Evolutionary conservation across 2,113 vertebrate species (phyloP), one percentile per base, ranked within the genome.

Genomic region (Oceanites oceanicus): DNA sequence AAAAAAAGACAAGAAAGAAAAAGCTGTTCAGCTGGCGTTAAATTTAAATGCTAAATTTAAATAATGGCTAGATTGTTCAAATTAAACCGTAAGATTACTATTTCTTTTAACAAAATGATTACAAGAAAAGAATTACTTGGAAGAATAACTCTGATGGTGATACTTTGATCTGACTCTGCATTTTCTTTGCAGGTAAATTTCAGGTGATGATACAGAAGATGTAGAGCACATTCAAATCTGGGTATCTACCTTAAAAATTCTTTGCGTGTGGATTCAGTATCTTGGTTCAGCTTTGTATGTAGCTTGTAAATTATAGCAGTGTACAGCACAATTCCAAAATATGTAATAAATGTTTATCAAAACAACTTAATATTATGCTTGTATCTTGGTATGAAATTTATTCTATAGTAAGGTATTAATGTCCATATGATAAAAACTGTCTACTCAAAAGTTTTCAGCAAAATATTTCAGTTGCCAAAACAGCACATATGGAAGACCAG

Each of bases 121-220:
- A 47, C 25, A 62, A 78, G 25, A 52, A 59, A 88, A 30, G 58
- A 76, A 76, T 53, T 38, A 44, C 18, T 79, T 25, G 5, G 55
- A 73, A 58, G 82, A 94, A 22, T 73, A 76, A 56, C 34, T 70
- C 36, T 61, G 32, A 32, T 30, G 27, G 40, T 70, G 70, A 73
- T 63, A 30, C 58, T 65, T 74, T 79, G 26, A 53, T 65, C 47
- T 61, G 44, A 58, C 36, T 93, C 49, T 77, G 55, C 32, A 67
- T 91, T 92, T 90, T 79, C 29, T 81, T 95, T 96, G 62, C 97
- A 99, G 99, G 99, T 98, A 99, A 99, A 99, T 99, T 99, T 98
- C 99, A 99, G 96, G 99, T 99, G 94, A 99, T 99, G 99, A 99
- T 99, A 97, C 99, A 99, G 98, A 99, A 99, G 97, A 98, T 98